Evolutionary conservation across 30 jellyfish, hydroid and myxozoan genomes (phyloP), one percentile per base, ranked within the genome.

Genomic region (Aurelia sp.): DNA sequence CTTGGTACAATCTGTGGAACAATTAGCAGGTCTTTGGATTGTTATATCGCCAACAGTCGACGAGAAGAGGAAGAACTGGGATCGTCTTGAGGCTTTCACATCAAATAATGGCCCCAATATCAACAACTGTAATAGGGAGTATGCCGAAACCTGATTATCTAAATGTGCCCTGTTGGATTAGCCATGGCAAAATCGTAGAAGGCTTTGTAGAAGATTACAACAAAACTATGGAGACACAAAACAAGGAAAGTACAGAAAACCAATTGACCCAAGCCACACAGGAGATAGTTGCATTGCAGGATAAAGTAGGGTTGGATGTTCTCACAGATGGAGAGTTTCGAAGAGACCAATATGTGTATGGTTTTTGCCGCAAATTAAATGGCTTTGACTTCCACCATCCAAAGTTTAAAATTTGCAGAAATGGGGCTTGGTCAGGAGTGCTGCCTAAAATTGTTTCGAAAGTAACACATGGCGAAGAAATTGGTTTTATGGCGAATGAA

Each of bases 111-210:
- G 51, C 51, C 51, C 51, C 51, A 8, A 40, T 40, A 40, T 2
- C 48, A 2, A 91, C 96, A 38, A 91, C 97, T 10, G 87, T 78
- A 4, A 65, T 91, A 17, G 97, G 97, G 44, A 91, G 96, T 48
- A 84, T 91, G 96, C 90, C 96, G 13, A 83, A 83, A 62, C 96
- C 97, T 7, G 92, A 47, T 35, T 83, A 83, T 65, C 76, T 91
- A 68, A 47, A 67, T n/a, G 72, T 78, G 15, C 97, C 96, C 4
- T 20, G 90, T 53, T 84, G 96, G 95, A 72, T 81, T 13, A 63
- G 47, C 20, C 47, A 84, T 55, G 97, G 97, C 22, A 53, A 69
- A 20, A 70, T 48, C 22, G 67, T 57, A 0, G 64, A 17, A 27
- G 77, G 85, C 24, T 85, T 67, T 44, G 76, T 69, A 18, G 85